Percentiles rank a stretch among this genome's conserved stretches.
These are phyloP conservation scores for Procapra przewalskii DNA, from an alignment of 2,113 vertebrate genomes.

Conservation along the genomic window DNA sequence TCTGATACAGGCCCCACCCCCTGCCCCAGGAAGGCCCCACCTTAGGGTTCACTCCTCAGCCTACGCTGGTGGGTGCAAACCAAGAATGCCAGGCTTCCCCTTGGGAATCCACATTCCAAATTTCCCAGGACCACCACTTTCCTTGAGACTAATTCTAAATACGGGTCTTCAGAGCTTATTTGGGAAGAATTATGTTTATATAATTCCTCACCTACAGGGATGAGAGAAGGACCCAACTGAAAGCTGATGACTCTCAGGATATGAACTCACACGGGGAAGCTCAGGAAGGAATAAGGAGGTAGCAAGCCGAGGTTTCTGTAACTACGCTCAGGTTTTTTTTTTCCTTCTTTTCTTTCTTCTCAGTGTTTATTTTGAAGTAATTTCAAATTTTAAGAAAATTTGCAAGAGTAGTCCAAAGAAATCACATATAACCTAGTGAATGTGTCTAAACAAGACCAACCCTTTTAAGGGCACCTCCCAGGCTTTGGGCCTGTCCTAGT, in stretches of 20 bases:
- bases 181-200: not conserved
- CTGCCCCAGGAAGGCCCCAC: not conserved
- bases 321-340: no score
- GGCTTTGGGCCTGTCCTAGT: not conserved
- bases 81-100: not conserved
- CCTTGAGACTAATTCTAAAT: not conserved
- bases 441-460: not conserved
- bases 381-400: not conserved
- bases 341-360: not conserved
- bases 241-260: not conserved
- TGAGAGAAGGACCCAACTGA: not conserved
- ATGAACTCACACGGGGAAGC: not conserved
- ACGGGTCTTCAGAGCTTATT: not conserved
- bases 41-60: not conserved
- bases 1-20: not conserved
- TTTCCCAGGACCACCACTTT: not conserved
- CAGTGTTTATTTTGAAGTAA: not conserved
- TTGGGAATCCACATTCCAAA: not conserved
- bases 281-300: not conserved
- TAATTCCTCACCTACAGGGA: not conserved
- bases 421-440: rapidly evolving
- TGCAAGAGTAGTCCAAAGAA: not conserved
- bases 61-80: not conserved
- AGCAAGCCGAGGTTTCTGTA: not conserved
- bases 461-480: not conserved